These are phyloP conservation scores for Tipula helvola DNA, from an alignment of 2,888 invertebrate species.

Conservation along the genomic window DNA sequence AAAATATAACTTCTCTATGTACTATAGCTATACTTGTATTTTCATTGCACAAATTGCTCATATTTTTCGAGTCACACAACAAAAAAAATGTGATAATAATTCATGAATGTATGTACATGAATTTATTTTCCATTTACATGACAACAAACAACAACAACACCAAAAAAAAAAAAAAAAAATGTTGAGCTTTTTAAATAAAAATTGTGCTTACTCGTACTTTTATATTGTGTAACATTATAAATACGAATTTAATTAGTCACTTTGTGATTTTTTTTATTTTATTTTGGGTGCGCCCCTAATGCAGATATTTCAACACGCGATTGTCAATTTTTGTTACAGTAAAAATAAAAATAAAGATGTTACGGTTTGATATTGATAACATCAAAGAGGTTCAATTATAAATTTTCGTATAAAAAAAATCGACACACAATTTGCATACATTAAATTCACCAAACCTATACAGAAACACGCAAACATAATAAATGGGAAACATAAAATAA, in stretches of 20 bases:
- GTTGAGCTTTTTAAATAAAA: not conserved
- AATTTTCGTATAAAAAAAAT: not conserved
- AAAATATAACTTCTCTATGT: not conserved
- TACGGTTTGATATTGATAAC: not conserved
- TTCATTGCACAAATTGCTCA: not conserved
- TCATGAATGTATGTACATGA: not conserved
- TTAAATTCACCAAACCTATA: not conserved
- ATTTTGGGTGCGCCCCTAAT: not conserved
- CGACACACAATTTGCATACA: not conserved
- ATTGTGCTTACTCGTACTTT: not conserved
- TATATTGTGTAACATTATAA: not conserved
- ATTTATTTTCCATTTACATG: not conserved
- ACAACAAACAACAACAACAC: not conserved
- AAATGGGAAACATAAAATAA: not conserved
- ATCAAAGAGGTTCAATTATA: not conserved
- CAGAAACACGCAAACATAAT: not conserved
- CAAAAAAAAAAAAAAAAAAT: not conserved
- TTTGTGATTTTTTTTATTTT: not conserved
- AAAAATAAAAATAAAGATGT: not conserved
- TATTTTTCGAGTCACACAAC: not conserved
- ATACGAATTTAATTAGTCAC: not conserved
- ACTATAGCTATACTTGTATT: not conserved
- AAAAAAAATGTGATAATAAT: not conserved
- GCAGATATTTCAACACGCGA: not conserved
- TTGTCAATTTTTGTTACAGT: not conserved